Percentiles rank a stretch among this genome's conserved stretches.
Conservation (phyloP, 2,113 vertebrate genomes). For the Dipodomys merriami region DNA sequence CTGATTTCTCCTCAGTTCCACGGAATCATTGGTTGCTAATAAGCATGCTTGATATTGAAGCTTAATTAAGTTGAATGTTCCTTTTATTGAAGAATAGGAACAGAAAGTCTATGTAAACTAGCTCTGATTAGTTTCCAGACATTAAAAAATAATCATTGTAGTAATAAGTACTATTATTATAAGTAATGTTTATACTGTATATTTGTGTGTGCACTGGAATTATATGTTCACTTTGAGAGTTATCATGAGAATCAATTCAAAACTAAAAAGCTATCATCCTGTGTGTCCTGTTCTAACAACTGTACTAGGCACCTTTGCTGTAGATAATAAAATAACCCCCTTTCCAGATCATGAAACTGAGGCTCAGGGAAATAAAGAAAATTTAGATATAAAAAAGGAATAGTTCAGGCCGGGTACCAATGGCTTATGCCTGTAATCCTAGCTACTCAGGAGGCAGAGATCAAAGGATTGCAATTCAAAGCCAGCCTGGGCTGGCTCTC, state of each 20-base stretch:
- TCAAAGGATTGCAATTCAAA: no score
- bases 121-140: neutral
- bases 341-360: conserved; percentile 35
- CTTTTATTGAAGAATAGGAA: conserved; percentile 1
- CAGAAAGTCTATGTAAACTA: neutral
- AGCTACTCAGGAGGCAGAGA: no score
- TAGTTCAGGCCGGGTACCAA: no score
- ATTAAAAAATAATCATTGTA: conserved; percentile 11
- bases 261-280: neutral
- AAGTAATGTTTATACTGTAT: neutral
- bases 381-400: neutral
- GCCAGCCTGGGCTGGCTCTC: no score
- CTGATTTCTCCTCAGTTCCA: neutral
- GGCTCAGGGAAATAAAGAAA: neutral
- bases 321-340: neutral
- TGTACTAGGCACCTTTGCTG: neutral
- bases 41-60: neutral
- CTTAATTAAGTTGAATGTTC: neutral
- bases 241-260: neutral
- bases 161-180: neutral
- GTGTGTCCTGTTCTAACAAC: neutral
- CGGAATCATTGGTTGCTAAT: neutral
- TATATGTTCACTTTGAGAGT: neutral
- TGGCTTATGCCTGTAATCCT: no score
- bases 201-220: neutral